Conservation (phyloP, 2,113 vertebrate species). For the Tragulus kanchil region DNA sequence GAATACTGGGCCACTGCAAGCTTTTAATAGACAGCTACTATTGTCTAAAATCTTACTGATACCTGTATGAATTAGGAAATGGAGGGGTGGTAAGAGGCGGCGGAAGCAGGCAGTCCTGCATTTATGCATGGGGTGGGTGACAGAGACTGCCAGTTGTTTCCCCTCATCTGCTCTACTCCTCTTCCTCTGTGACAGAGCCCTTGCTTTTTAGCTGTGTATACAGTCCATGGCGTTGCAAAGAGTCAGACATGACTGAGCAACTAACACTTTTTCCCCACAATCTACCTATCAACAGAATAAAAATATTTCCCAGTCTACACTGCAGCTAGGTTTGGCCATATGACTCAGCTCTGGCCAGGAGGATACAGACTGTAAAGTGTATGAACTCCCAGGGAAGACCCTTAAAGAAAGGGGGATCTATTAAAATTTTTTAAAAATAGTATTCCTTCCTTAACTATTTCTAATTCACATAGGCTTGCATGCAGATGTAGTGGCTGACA, state of each 20-base stretch:
- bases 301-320: background rate
- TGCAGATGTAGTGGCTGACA: background rate
- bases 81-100: background rate
- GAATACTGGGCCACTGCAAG: background rate
- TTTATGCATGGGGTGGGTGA: background rate
- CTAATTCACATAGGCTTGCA: background rate
- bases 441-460: constrained; percentile 8
- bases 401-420: background rate
- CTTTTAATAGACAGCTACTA: background rate
- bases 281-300: background rate
- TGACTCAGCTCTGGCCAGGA: background rate
- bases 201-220: constrained; percentile 3
- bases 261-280: background rate
- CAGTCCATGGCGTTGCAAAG: background rate
- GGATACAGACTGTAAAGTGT: background rate
- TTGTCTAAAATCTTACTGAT: constrained; percentile 2
- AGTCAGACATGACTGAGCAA: background rate
- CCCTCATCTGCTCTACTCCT: background rate
- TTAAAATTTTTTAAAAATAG: background rate
- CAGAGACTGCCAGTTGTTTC: background rate
- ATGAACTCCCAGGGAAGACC: background rate
- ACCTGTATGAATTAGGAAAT: background rate
- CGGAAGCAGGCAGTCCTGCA: background rate
- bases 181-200: background rate
- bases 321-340: background rate